A percentile compares a stretch with the other conserved stretches of the same genome.
Conservation (phyloP, 1,140 invertebrate species). For the Periplaneta americana region DNA sequence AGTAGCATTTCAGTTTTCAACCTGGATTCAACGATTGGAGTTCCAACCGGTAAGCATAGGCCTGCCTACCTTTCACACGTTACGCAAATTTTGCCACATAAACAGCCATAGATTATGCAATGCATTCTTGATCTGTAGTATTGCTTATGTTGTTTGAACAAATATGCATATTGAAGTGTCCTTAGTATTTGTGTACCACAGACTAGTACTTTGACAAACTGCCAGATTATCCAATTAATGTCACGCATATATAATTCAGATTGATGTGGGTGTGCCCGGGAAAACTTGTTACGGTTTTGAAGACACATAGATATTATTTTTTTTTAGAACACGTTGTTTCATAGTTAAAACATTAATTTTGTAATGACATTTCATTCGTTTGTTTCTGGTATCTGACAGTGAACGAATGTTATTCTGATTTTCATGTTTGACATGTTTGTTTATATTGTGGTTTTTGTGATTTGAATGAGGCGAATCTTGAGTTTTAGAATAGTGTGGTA, state of each 20-base stretch:
- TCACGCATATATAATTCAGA: not conserved
- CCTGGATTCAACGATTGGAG: not conserved
- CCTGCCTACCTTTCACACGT: not conserved
- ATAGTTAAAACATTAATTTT: too few relatives aligned
- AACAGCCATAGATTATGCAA: not conserved
- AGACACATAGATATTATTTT: too few relatives aligned
- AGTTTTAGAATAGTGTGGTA: too few relatives aligned
- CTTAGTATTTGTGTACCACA: not conserved
- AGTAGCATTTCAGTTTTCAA: not conserved
- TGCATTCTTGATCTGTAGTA: not conserved
- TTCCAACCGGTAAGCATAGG: constrained; percentile 1
- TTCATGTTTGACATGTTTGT: too few relatives aligned
- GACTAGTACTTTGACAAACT: not conserved
- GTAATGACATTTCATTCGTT: too few relatives aligned
- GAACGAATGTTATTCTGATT: too few relatives aligned
- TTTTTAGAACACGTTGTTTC: too few relatives aligned
- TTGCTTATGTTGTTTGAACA: not conserved
- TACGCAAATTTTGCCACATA: not conserved
- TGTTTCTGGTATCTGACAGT: too few relatives aligned
- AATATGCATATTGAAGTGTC: not conserved
- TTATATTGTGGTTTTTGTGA: too few relatives aligned
- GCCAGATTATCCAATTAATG: not conserved
- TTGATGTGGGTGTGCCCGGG: not conserved
- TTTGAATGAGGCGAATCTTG: too few relatives aligned
- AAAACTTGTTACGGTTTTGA: too few relatives aligned